These are phyloP conservation scores for Hyla sarda DNA, from an alignment of 2,113 vertebrate species.

Conservation along the genomic window DNA sequence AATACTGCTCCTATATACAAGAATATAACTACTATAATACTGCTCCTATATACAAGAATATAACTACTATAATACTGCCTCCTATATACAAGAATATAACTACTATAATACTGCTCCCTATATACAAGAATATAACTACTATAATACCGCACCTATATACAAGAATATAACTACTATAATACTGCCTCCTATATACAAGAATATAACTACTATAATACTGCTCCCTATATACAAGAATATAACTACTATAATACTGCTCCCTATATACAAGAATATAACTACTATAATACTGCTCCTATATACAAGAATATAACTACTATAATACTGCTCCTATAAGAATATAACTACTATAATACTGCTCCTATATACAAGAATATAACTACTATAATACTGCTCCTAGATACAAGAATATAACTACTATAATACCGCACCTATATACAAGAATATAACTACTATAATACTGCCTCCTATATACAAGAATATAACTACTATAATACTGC, in stretches of 20 bases:
- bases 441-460: conserved; percentile 24
- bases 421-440: too few species aligned
- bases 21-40: not conserved
- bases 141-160: too few species aligned
- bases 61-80: conserved; percentile 1
- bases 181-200: too few species aligned
- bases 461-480: conserved; percentile 4
- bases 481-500: conserved; percentile 16
- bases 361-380: conserved; percentile 7
- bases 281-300: not conserved
- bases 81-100: conserved; percentile 9
- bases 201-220: too few species aligned
- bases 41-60: not conserved
- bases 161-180: not conserved
- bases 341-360: too few species aligned
- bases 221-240: too few species aligned
- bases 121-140: too few species aligned
- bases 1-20: not conserved
- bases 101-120: not conserved
- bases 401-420: conserved; percentile 3
- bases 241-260: too few species aligned
- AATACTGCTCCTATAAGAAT: not conserved
- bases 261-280: too few species aligned
- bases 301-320: conserved; percentile 12
- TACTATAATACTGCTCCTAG: conserved; percentile 7